Conservation (phyloP, 2,888 invertebrate species). For the Netelia melanura region DNA sequence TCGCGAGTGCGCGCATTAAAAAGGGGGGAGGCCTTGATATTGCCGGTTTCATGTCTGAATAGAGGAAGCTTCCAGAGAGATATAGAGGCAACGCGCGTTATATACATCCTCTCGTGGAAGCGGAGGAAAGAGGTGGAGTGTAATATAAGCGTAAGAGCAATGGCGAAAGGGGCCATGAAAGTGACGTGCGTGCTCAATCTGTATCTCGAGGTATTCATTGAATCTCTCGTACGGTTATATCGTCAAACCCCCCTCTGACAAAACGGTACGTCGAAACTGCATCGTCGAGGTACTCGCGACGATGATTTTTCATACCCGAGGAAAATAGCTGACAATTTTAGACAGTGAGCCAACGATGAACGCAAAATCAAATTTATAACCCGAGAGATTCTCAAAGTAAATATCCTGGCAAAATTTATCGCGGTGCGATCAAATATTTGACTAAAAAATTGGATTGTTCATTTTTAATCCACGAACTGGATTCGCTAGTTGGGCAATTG, state of each 20-base stretch:
- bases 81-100: conserved; percentile 32
- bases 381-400: too few species aligned
- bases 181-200: conserved; percentile 43
- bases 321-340: too few species aligned
- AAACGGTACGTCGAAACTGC: neutral
- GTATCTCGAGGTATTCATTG: conserved; percentile 26
- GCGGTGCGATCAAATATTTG: too few species aligned
- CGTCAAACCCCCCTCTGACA: neutral
- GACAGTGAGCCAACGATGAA: too few species aligned
- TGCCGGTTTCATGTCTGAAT: conserved; percentile 63
- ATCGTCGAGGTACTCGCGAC: neutral
- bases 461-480: too few species aligned
- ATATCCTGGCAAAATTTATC: too few species aligned
- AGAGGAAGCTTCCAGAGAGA: conserved; percentile 47
- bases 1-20: conserved; percentile 62
- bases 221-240: conserved; percentile 20
- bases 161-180: conserved; percentile 47
- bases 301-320: neutral
- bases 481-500: too few species aligned
- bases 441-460: too few species aligned
- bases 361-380: too few species aligned
- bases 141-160: conserved; percentile 54
- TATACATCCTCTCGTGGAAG: neutral
- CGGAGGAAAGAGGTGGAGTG: conserved; percentile 24
- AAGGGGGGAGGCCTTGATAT: conserved; percentile 63